Percentiles rank a stretch among this genome's conserved stretches.
These are phyloP conservation scores for Merodon equestris DNA, from an alignment of 2,888 invertebrate genomes.

Conservation along the genomic window DNA sequence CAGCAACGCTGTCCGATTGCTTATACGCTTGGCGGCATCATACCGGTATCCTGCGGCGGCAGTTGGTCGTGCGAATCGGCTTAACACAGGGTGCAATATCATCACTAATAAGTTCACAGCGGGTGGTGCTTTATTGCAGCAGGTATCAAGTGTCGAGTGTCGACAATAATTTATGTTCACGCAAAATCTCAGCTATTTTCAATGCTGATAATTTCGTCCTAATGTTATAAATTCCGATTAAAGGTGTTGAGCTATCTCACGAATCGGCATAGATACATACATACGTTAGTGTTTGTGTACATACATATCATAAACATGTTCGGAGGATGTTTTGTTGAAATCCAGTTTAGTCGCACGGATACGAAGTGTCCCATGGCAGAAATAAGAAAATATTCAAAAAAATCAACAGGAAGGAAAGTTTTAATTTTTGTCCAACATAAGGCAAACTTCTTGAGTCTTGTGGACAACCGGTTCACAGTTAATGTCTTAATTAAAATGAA, in stretches of 20 bases:
- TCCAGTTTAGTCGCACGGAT: conserved; percentile 15
- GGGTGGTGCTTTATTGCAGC: conserved; percentile 61
- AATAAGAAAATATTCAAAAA: too few relatives aligned
- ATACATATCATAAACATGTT: conserved; percentile 10
- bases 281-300: conserved; percentile 38
- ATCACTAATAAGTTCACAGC: conserved; percentile 69
- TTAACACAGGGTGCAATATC: conserved; percentile 69
- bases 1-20: conserved; percentile 31
- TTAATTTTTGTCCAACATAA: conserved; percentile 40
- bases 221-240: conserved; percentile 67
- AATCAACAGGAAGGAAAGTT: conserved; percentile 33
- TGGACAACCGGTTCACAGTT: conserved; percentile 9
- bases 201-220: conserved; percentile 62
- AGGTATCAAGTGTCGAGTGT: conserved; percentile 39
- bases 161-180: conserved; percentile 59
- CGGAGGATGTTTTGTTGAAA: not conserved
- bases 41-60: conserved; percentile 61
- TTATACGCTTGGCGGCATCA: conserved; percentile 38
- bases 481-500: conserved; percentile 67
- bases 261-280: conserved; percentile 30
- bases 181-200: conserved; percentile 60
- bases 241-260: conserved; percentile 57
- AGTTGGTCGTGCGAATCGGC: conserved; percentile 65
- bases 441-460: not conserved
- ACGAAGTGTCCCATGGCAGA: not conserved